A percentile compares a stretch with the other conserved stretches of the same genome.
phyloP scores from a whole-genome alignment of 2,113 vertebrate species.

The Meriones unguiculatus region DNA sequence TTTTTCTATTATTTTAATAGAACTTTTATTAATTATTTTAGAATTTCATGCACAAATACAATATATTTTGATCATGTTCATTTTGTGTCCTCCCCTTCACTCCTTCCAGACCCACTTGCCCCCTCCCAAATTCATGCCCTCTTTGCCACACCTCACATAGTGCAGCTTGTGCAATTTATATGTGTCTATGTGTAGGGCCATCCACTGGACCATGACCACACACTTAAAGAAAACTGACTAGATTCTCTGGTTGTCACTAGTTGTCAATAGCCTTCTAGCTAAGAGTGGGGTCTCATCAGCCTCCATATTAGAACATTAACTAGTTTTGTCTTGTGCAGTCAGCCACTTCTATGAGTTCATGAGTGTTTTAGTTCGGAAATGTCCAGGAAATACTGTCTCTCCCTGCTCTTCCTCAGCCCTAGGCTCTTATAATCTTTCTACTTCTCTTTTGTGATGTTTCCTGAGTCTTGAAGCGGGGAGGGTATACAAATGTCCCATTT shows the following conservation, averaged over 20 bases:
- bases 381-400: background rate
- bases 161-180: too few species aligned
- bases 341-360: background rate
- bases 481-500: background rate
- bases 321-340: background rate
- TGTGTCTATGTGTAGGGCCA: background rate
- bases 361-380: background rate
- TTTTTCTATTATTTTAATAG: background rate
- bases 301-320: background rate
- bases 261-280: background rate
- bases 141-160: background rate
- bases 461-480: background rate
- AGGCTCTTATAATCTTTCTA: background rate
- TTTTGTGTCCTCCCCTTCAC: background rate
- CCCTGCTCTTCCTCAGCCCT: background rate
- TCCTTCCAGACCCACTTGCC: background rate
- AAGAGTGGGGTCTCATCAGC: too few species aligned
- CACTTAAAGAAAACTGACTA: background rate
- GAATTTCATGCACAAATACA: background rate
- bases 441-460: background rate
- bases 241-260: background rate
- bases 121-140: too few species aligned
- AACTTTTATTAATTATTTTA: background rate
- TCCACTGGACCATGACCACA: background rate
- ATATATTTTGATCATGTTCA: background rate